A percentile compares a stretch with the other conserved stretches of the same genome.
Conservation (phyloP, 2,797 vertebrate species). For the Microctenopoma stevenorrisi region DNA sequence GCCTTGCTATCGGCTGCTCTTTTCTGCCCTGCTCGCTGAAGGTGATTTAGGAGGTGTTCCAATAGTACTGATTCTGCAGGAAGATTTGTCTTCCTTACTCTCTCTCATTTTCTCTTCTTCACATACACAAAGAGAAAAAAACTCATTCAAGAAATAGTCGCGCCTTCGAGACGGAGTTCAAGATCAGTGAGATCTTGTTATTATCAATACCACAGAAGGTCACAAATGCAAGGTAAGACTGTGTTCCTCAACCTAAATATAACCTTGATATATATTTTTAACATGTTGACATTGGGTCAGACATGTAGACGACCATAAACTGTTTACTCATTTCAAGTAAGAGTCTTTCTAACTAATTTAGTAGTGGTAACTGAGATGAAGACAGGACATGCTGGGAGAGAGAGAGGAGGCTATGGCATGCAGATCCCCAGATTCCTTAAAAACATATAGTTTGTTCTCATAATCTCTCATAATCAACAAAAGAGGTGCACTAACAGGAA, state of each 20-base stretch:
- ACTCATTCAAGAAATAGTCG: slow-evolving; percentile 17
- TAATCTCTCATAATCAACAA: too few species aligned
- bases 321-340: neutral
- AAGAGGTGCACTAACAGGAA: neutral
- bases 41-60: slow-evolving; percentile 76
- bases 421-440: too few species aligned
- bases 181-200: slow-evolving; percentile 51
- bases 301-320: neutral
- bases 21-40: slow-evolving; percentile 56
- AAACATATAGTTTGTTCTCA: too few species aligned
- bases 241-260: too few species aligned
- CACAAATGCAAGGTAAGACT: slow-evolving; percentile 18
- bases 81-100: slow-evolving; percentile 50
- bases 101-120: slow-evolving; percentile 19
- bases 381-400: too few species aligned
- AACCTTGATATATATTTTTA: neutral
- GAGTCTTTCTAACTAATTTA: neutral
- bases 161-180: slow-evolving; percentile 54
- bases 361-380: neutral
- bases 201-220: slow-evolving; percentile 49
- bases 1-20: slow-evolving; percentile 52
- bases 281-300: neutral
- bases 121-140: slow-evolving; percentile 28
- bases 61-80: slow-evolving; percentile 60
- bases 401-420: too few species aligned